Percentiles rank a stretch among this genome's conserved stretches.
Conservation (phyloP, 2,113 vertebrate species). For the Dicrurus megarhynchus region DNA sequence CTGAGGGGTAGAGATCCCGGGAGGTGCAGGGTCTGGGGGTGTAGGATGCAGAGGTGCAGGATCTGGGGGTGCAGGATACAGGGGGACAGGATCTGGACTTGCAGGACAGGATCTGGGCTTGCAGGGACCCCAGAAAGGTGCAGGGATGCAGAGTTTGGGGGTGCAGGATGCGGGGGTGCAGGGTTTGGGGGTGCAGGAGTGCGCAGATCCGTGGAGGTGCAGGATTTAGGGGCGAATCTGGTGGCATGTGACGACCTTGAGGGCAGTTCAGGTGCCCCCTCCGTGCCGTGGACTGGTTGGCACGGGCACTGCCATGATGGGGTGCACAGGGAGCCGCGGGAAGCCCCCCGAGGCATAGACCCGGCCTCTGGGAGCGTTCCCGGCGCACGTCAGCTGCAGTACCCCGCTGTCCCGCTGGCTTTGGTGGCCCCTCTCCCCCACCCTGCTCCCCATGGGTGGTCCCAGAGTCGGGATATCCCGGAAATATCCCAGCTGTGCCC, state of each 20-base stretch:
- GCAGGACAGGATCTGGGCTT: neutral
- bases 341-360: neutral
- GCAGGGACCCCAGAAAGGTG: neutral
- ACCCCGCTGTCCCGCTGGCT: fast-evolving
- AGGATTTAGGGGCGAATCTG: neutral
- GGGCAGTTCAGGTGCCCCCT: neutral
- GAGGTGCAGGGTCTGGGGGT: neutral
- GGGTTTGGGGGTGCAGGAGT: neutral
- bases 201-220: neutral
- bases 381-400: neutral
- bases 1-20: neutral
- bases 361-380: neutral
- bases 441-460: neutral
- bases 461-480: neutral
- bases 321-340: fast-evolving
- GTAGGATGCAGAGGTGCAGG: neutral
- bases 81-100: neutral
- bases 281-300: fast-evolving
- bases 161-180: neutral
- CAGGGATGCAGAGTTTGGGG: neutral
- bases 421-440: neutral
- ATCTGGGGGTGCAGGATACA: neutral
- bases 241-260: neutral
- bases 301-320: fast-evolving
- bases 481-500: neutral